A percentile compares a stretch with the other conserved stretches of the same genome.
Conservation (phyloP, 2,888 invertebrate species). For the Noctua fimbriata region DNA sequence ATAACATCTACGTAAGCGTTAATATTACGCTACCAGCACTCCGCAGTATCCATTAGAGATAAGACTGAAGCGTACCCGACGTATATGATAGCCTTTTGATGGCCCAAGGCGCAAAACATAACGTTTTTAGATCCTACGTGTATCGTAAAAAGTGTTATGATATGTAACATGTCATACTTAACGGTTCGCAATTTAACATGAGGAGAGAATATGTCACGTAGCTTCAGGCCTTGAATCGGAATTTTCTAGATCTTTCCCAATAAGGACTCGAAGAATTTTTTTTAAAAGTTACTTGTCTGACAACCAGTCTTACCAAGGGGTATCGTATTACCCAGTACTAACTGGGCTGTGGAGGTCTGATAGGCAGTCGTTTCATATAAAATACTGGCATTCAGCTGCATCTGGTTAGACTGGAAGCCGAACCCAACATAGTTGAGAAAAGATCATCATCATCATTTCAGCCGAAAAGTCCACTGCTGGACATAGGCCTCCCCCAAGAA, state of each 20-base stretch:
- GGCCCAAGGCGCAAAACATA: slow-evolving; percentile 38
- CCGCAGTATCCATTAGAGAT: slow-evolving; percentile 40
- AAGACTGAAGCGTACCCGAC: slow-evolving; percentile 22
- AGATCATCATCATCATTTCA: too few species aligned
- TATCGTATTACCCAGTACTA: too few species aligned
- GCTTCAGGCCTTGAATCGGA: background rate
- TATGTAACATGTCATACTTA: slow-evolving; percentile 13
- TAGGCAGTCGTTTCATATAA: too few species aligned
- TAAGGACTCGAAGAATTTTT: background rate
- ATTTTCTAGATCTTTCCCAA: background rate
- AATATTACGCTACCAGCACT: background rate
- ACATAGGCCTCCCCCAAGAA: too few species aligned
- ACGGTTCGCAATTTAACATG: background rate
- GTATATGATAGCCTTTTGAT: slow-evolving; percentile 50
- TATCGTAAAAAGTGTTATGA: slow-evolving; percentile 44
- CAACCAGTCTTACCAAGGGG: too few species aligned
- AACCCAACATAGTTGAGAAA: too few species aligned
- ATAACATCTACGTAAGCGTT: background rate
- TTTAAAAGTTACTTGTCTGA: background rate
- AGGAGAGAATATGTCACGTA: background rate
- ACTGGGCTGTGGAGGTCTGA: too few species aligned
- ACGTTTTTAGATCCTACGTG: slow-evolving; percentile 27
- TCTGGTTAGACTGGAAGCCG: too few species aligned
- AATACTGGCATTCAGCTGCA: too few species aligned
- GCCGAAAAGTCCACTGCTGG: too few species aligned